These are phyloP conservation scores for Petrolisthes cinctipes DNA, from an alignment of 2,888 invertebrate species.

Conservation along the genomic window DNA sequence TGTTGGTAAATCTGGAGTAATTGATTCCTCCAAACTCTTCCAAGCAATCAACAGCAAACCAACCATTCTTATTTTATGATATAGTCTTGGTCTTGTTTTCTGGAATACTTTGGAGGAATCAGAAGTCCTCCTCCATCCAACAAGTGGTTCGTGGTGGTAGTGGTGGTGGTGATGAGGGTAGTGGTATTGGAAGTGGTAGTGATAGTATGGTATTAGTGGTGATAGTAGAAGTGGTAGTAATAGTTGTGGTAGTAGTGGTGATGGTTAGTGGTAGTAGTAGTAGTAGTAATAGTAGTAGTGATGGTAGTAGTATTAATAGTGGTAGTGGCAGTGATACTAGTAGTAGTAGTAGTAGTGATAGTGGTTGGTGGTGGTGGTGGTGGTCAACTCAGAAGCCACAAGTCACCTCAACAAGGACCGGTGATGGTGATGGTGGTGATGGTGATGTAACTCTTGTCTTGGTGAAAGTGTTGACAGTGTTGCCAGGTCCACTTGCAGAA, in stretches of 20 bases:
- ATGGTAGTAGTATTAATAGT: not conserved
- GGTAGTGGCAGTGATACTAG: not conserved
- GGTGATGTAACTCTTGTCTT: not conserved
- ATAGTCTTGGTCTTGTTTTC: too few species aligned
- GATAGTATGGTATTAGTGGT: not conserved
- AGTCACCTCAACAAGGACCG: not conserved
- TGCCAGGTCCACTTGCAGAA: not conserved
- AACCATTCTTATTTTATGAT: too few species aligned
- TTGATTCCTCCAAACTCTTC: too few species aligned
- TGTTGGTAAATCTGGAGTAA: too few species aligned
- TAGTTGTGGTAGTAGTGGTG: not conserved
- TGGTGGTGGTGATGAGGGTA: not conserved
- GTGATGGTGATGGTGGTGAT: not conserved
- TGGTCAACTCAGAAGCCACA: not conserved
- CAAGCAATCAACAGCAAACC: too few species aligned
- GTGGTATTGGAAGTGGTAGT: not conserved
- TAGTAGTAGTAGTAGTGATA: not conserved
- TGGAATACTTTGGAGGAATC: too few species aligned
- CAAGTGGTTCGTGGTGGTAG: not conserved
- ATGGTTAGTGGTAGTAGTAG: not conserved
- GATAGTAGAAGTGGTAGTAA: not conserved
- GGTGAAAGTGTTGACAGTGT: slow-evolving; percentile 8
- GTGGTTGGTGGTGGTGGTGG: not conserved
- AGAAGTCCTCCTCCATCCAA: too few species aligned
- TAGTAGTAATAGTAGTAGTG: not conserved